These are phyloP conservation scores for Eurypyga helias DNA, from an alignment of 2,113 vertebrate species.

Conservation along the genomic window DNA sequence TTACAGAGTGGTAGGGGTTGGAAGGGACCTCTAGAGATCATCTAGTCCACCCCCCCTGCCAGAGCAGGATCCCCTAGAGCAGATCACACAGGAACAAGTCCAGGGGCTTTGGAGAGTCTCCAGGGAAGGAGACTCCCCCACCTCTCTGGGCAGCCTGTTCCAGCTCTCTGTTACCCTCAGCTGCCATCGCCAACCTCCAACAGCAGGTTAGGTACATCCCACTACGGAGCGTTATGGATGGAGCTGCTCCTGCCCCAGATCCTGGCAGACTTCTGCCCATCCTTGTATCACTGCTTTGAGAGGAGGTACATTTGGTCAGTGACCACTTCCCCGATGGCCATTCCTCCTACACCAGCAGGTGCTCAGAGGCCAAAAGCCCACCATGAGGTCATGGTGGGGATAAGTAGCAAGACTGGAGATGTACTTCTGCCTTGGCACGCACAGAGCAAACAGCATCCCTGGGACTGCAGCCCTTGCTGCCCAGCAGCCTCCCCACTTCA, in stretches of 20 bases:
- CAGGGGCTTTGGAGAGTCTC: no score
- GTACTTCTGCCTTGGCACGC: not conserved
- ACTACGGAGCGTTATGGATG: not conserved
- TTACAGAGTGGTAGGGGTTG: no score
- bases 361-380: not conserved
- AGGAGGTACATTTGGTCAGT: not conserved
- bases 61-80: no score
- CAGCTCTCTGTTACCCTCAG: no score
- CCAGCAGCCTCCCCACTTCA: not conserved
- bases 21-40: no score
- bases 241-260: not conserved
- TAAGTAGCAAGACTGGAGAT: not conserved
- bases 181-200: not conserved
- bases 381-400: not conserved
- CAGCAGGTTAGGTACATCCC: not conserved
- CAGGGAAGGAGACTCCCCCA: no score
- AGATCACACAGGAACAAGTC: no score
- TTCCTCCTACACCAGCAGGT: not conserved
- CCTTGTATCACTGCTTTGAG: not conserved
- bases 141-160: no score
- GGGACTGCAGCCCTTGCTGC: not conserved
- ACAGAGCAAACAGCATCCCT: not conserved
- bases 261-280: not conserved
- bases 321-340: not conserved
- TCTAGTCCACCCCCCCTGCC: no score